These are phyloP conservation scores for Xestia ashworthii DNA, from an alignment of 2,888 invertebrate genomes.

Conservation along the genomic window DNA sequence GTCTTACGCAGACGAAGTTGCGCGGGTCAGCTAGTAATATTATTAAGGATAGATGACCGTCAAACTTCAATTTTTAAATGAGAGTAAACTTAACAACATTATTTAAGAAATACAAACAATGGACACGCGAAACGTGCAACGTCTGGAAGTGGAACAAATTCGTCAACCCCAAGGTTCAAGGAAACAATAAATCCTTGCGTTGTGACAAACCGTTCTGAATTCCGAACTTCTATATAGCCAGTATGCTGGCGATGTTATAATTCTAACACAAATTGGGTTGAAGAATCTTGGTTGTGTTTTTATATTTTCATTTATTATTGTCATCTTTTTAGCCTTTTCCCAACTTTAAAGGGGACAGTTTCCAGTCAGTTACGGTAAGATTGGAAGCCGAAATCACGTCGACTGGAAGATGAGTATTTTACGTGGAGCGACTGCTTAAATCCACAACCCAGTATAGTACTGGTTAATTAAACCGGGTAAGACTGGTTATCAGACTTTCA, in stretches of 20 bases:
- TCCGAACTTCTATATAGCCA: slow-evolving; percentile 37
- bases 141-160: slow-evolving; percentile 44
- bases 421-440: too few relatives aligned
- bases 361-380: too few relatives aligned
- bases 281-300: background rate
- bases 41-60: background rate
- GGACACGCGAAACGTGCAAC: background rate
- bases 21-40: too few relatives aligned
- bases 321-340: too few relatives aligned
- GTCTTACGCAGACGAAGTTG: too few relatives aligned
- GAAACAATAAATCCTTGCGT: slow-evolving; percentile 48
- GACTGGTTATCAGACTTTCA: too few relatives aligned
- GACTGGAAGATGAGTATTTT: too few relatives aligned
- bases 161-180: slow-evolving; percentile 37
- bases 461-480: too few relatives aligned
- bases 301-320: background rate
- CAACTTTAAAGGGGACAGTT: too few relatives aligned
- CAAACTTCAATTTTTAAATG: slow-evolving; percentile 4
- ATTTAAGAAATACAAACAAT: slow-evolving; percentile 7
- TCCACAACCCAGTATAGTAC: too few relatives aligned
- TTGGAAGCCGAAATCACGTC: too few relatives aligned
- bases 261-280: slow-evolving; percentile 30
- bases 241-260: slow-evolving; percentile 24
- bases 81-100: background rate
- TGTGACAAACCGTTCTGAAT: slow-evolving; percentile 41